These are phyloP conservation scores for Alligator sinensis DNA, from an alignment of 2,113 vertebrate genomes.

Conservation along the genomic window DNA sequence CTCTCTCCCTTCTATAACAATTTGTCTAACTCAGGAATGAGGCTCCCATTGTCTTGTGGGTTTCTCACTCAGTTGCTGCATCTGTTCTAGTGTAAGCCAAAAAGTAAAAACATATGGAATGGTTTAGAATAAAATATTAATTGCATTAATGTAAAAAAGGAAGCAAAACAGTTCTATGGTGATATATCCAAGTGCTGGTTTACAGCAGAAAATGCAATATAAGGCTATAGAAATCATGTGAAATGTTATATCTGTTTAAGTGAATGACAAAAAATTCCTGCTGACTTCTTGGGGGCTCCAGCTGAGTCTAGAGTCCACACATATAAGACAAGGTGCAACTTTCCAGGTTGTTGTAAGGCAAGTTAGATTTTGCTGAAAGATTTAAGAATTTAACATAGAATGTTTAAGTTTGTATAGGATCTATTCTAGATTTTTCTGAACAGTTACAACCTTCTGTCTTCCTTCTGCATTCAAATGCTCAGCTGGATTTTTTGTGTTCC, in stretches of 20 bases:
- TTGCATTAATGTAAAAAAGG: neutral
- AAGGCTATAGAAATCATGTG: fast-evolving
- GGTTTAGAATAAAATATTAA: neutral
- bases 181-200: neutral
- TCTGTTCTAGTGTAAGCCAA: neutral
- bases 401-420: neutral
- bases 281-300: neutral
- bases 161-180: neutral
- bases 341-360: fast-evolving
- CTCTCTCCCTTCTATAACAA: neutral
- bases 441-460: neutral
- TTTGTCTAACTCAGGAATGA: neutral
- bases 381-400: fast-evolving
- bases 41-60: fast-evolving
- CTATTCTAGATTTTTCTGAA: neutral
- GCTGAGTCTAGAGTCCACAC: neutral
- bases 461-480: neutral
- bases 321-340: neutral
- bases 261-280: neutral
- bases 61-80: neutral
- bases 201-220: neutral
- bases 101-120: neutral
- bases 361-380: neutral
- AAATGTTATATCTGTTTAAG: neutral
- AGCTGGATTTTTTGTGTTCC: neutral